These are phyloP conservation scores for Typhlichthys eigenmanni DNA, from an alignment of 2,797 vertebrate species.

Conservation along the genomic window DNA sequence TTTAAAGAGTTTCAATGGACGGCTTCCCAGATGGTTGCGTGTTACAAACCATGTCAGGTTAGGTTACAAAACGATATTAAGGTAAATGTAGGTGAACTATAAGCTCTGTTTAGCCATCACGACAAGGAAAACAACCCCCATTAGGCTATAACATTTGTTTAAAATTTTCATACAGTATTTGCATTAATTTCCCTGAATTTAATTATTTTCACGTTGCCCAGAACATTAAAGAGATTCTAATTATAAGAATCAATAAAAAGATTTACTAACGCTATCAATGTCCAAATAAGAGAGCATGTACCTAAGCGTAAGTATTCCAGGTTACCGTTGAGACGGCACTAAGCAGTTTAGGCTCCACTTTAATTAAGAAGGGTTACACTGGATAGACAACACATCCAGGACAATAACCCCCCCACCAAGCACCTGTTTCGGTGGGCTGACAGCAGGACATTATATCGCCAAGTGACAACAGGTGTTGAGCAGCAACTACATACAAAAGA, in stretches of 20 bases:
- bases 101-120: neutral
- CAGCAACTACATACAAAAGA: constrained; percentile 30
- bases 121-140: neutral
- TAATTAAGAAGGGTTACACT: constrained; percentile 38
- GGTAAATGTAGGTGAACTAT: constrained; percentile 1
- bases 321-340: constrained; percentile 18
- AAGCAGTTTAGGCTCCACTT: constrained; percentile 46
- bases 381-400: constrained; percentile 34
- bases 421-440: constrained; percentile 48
- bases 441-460: constrained; percentile 25
- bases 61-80: too few species aligned
- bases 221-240: too few species aligned
- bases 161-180: too few species aligned
- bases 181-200: too few species aligned
- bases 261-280: neutral
- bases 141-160: too few species aligned
- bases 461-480: constrained; percentile 60
- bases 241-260: neutral
- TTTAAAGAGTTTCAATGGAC: too few species aligned
- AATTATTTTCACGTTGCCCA: too few species aligned
- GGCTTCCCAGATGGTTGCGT: too few species aligned
- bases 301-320: constrained; percentile 5
- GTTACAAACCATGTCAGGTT: too few species aligned
- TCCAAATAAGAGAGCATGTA: constrained; percentile 1
- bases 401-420: constrained; percentile 36